These are phyloP conservation scores for Semotilus atromaculatus DNA, from an alignment of 2,797 vertebrate species.

Conservation along the genomic window DNA sequence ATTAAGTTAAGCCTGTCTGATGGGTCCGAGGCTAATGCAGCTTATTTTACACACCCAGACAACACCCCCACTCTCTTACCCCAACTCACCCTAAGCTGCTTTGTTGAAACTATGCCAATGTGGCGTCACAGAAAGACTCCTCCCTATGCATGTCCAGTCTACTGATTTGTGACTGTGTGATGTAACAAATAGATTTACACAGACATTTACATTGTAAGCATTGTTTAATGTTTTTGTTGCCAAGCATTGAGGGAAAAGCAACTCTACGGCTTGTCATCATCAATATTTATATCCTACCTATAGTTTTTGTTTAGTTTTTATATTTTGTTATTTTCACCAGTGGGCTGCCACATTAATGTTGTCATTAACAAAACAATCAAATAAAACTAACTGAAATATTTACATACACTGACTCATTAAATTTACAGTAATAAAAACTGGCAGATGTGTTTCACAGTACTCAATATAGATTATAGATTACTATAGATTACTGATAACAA, in stretches of 20 bases:
- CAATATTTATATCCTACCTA: no score
- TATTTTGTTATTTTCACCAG: background rate
- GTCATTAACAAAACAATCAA: background rate
- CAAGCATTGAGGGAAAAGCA: background rate
- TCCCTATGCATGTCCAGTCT: slow-evolving; percentile 3
- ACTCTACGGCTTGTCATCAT: background rate
- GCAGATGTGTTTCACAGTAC: background rate
- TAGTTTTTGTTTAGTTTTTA: no score
- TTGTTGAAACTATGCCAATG: slow-evolving; percentile 49
- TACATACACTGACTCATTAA: background rate
- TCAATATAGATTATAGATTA: no score
- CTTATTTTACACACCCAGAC: slow-evolving; percentile 40
- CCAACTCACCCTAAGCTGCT: slow-evolving; percentile 48
- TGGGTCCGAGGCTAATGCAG: slow-evolving; percentile 40
- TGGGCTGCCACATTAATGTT: background rate
- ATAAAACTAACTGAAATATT: background rate
- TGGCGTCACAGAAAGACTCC: slow-evolving; percentile 44
- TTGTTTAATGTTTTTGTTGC: background rate
- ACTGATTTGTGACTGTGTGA: slow-evolving; percentile 21
- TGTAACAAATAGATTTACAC: background rate
- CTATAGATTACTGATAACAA: background rate
- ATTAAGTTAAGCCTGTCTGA: slow-evolving; percentile 54
- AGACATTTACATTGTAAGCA: background rate
- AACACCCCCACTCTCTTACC: slow-evolving; percentile 14
- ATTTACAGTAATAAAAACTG: background rate